A percentile compares a stretch with the other conserved stretches of the same genome.
phyloP scores from a whole-genome alignment of 2,888 invertebrate species.

The Dromius quadrimaculatus region DNA sequence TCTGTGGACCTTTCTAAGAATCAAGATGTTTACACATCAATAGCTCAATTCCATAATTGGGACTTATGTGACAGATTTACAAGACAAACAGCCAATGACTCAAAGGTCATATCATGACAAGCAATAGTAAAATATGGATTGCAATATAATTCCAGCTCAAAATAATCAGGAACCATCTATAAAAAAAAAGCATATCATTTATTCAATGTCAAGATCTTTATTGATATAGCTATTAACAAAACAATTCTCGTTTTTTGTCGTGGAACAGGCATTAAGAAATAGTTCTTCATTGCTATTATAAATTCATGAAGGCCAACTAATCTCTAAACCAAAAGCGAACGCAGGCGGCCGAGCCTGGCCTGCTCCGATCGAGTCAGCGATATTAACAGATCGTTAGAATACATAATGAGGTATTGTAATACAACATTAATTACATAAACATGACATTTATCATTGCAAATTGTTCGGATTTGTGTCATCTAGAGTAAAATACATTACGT shows the following conservation, averaged over 20 bases:
- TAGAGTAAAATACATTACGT: background rate
- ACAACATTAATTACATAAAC: constrained; percentile 13
- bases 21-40: too few species aligned
- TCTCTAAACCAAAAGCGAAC: background rate
- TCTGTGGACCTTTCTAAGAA: too few species aligned
- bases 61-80: too few species aligned
- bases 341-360: background rate
- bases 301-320: constrained; percentile 30
- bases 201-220: too few species aligned
- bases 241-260: background rate
- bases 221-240: too few species aligned
- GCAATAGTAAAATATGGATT: too few species aligned
- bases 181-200: too few species aligned
- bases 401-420: constrained; percentile 17
- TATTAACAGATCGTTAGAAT: constrained; percentile 14
- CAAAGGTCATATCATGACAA: too few species aligned
- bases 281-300: background rate
- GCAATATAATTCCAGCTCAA: too few species aligned
- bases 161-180: too few species aligned
- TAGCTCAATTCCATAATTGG: too few species aligned
- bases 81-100: too few species aligned
- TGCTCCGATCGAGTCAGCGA: background rate
- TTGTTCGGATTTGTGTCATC: background rate
- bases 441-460: constrained; percentile 18
- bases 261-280: background rate